Evolutionary conservation across 2,888 invertebrate genomes (phyloP), one percentile per base, ranked within the genome.

Genomic region (Pammene fasciana): DNA sequence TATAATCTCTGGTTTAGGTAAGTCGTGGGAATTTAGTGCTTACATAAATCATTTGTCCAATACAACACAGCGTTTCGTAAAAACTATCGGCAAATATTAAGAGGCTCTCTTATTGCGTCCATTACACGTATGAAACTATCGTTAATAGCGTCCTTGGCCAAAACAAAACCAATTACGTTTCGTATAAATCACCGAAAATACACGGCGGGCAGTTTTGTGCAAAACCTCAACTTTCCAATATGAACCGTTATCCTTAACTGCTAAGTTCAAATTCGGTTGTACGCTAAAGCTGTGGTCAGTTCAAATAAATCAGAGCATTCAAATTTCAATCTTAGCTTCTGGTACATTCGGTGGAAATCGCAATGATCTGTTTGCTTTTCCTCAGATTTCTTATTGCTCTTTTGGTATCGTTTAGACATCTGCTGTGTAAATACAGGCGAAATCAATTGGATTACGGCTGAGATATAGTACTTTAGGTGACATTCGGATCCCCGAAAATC

Each of bases 101-200:
- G 80, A 77, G 77, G 78, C 77, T 75, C 77, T 75, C 78, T 82
- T 81, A 84, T 82, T 83, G 81, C 79, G 79, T 75, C 83, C 84
- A 88, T 87, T 87, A 88, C 81, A 75, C 79, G 84, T 78, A 86
- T 85, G 84, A 86, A 88, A 87, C 82, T 84, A 81, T 81, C 84
- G 82, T 88, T 87, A 87, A 85, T 85, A 74, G 81, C 75, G 82
- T 78, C 86, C 87, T 86, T 86, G 86, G 83, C 85, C 84, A 78
- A 85, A 86, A 87, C 86, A 88, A 88, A 88, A 86, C 85, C 87
- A 88, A 88, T 88, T 88, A 87, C 84, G 82, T 82, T 82, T 80
- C 81, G 80, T 79, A 87, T 89, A 88, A 89, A 88, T 88, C 88
- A 88, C 82, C 73, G 75, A 76, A 79, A 79, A 80, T 78, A 72